Conservation (phyloP, 2,888 invertebrate species). For the Thecocarcelia acutangulata region DNA sequence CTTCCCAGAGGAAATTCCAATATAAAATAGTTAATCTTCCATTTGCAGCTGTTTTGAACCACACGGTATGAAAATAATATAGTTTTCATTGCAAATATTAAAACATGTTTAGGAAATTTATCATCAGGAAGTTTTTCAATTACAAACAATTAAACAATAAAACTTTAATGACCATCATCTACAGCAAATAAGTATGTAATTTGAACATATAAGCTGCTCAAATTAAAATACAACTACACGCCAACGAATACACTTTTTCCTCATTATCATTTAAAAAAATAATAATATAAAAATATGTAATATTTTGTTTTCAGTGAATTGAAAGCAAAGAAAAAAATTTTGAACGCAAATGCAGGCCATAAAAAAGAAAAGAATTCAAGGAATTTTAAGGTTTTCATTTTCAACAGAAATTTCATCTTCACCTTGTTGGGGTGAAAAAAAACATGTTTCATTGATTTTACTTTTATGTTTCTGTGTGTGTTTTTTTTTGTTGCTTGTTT, state of each 20-base stretch:
- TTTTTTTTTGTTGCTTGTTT: not conserved
- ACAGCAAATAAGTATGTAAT: no score
- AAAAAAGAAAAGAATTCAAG: not conserved
- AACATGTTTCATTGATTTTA: constrained; percentile 23
- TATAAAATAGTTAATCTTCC: no score
- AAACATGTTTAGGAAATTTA: constrained; percentile 1
- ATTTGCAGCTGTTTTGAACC: no score
- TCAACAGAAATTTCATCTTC: constrained; percentile 30
- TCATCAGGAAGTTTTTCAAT: constrained; percentile 10
- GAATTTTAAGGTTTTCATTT: constrained; percentile 11
- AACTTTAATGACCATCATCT: not conserved
- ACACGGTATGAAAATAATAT: not conserved
- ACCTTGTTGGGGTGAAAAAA: constrained; percentile 18
- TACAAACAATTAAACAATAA: constrained; percentile 33
- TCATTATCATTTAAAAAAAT: constrained; percentile 4
- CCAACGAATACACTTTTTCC: constrained; percentile 6
- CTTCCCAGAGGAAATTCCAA: no score
- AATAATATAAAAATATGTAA: no score
- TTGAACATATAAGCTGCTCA: no score
- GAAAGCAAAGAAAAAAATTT: not conserved
- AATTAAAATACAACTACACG: constrained; percentile 2
- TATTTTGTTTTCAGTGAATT: not conserved
- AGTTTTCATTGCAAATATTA: not conserved
- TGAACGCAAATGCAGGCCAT: no score
- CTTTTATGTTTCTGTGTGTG: not conserved